Conservation (phyloP, 2,113 vertebrate species). For the Epinephelus lanceolatus region DNA sequence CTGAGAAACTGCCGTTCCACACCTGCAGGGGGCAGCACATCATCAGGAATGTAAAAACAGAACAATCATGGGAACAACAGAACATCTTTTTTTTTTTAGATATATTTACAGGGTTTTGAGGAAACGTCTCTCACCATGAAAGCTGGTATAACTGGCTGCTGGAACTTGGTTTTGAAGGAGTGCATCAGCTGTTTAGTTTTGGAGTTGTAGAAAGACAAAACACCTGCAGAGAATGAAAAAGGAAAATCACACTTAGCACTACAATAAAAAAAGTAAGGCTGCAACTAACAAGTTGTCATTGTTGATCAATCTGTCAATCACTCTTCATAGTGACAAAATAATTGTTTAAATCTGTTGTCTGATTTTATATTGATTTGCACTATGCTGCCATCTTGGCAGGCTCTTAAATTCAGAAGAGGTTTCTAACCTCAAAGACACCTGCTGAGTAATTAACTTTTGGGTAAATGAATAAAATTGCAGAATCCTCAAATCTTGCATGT, state of each 20-base stretch:
- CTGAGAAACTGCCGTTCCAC: slow-evolving; percentile 96
- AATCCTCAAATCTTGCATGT: not conserved
- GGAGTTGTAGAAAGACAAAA: slow-evolving; percentile 94
- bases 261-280: not conserved
- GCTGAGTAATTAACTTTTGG: too few species aligned
- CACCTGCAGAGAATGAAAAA: slow-evolving; percentile 81
- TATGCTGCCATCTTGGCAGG: not conserved
- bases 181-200: slow-evolving; percentile 93
- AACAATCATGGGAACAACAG: accelerated
- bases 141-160: slow-evolving; percentile 92
- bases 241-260: not conserved
- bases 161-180: slow-evolving; percentile 93
- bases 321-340: too few species aligned
- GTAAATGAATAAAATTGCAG: not conserved
- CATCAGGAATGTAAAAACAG: not conserved
- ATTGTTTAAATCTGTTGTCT: too few species aligned
- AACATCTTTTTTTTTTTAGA: accelerated
- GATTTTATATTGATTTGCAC: not conserved
- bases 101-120: not conserved
- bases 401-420: not conserved
- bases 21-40: slow-evolving; percentile 83
- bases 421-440: not conserved
- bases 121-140: slow-evolving; percentile 85
- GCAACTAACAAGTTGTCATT: not conserved
- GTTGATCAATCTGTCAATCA: too few species aligned